These are phyloP conservation scores for Pycnomerus fuliginosus DNA, from an alignment of 2,888 invertebrate genomes.

Conservation along the genomic window DNA sequence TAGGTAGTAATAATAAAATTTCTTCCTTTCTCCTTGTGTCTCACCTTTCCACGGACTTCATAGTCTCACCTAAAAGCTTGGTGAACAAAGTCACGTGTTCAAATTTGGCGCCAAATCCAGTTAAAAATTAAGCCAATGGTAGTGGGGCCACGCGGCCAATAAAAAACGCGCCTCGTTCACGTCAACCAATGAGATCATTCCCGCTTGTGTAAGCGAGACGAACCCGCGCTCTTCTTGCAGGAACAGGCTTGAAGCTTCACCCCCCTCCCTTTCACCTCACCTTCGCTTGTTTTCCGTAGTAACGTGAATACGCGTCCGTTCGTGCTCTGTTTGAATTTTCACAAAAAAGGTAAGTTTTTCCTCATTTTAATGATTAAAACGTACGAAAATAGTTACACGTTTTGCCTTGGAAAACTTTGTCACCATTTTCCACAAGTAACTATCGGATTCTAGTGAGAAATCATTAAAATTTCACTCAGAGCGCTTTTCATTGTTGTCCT, in stretches of 20 bases:
- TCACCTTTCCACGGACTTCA: too few relatives aligned
- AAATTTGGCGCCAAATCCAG: too few relatives aligned
- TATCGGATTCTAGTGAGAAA: conserved; percentile 3
- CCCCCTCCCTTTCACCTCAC: conserved; percentile 11
- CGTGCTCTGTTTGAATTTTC: conserved; percentile 1
- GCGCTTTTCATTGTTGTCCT: conserved; percentile 22
- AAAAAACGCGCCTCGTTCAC: background rate
- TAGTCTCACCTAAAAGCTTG: too few relatives aligned
- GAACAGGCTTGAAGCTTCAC: too few relatives aligned
- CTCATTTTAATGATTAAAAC: conserved; percentile 1
- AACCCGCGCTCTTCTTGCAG: conserved; percentile 13
- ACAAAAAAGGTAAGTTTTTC: conserved; percentile 14
- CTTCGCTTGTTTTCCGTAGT: conserved; percentile 17
- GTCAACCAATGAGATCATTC: conserved; percentile 22
- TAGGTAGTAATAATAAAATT: too few relatives aligned
- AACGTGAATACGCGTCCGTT: conserved; percentile 13
- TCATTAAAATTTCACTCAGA: conserved; percentile 16
- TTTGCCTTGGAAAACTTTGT: background rate
- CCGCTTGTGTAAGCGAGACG: too few relatives aligned
- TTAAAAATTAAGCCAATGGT: background rate
- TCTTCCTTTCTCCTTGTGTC: too few relatives aligned
- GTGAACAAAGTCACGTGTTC: too few relatives aligned
- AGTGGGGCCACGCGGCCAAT: background rate
- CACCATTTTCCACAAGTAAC: background rate
- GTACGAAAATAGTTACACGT: background rate